These are phyloP conservation scores for Mongoloraphidia duomilia DNA, from an alignment of 2,888 invertebrate species.

Conservation along the genomic window DNA sequence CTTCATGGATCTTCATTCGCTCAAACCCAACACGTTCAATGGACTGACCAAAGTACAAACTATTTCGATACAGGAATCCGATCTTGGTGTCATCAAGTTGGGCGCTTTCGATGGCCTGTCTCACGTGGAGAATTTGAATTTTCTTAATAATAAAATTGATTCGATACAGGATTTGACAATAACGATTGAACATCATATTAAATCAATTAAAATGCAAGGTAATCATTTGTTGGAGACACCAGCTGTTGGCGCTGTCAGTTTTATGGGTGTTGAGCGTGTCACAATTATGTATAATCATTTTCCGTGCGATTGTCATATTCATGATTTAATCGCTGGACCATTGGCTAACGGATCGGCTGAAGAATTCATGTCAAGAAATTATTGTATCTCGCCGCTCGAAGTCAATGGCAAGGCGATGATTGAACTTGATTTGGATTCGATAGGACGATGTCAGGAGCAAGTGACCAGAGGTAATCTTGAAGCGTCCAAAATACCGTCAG, in stretches of 20 bases:
- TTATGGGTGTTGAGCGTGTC: slow-evolving; percentile 56
- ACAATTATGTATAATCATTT: slow-evolving; percentile 67
- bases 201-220: slow-evolving; percentile 58
- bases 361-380: slow-evolving; percentile 61
- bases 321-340: slow-evolving; percentile 60
- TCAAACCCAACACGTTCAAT: slow-evolving; percentile 58
- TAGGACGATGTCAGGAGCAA: slow-evolving; percentile 54
- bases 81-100: slow-evolving; percentile 56
- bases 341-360: slow-evolving; percentile 50
- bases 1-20: slow-evolving; percentile 65
- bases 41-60: slow-evolving; percentile 62
- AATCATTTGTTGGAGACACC: slow-evolving; percentile 74
- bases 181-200: slow-evolving; percentile 54
- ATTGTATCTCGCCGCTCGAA: slow-evolving; percentile 74
- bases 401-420: slow-evolving; percentile 65
- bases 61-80: slow-evolving; percentile 68
- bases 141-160: slow-evolving; percentile 76
- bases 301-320: slow-evolving; percentile 75
- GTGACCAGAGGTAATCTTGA: slow-evolving; percentile 50
- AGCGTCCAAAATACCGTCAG: slow-evolving; percentile 28
- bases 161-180: slow-evolving; percentile 62
- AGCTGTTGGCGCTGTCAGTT: slow-evolving; percentile 46
- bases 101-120: slow-evolving; percentile 65
- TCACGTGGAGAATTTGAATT: slow-evolving; percentile 55
- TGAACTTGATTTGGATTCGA: slow-evolving; percentile 45